Conservation (phyloP, 2,888 invertebrate genomes). For the Cephus pygmeus region DNA sequence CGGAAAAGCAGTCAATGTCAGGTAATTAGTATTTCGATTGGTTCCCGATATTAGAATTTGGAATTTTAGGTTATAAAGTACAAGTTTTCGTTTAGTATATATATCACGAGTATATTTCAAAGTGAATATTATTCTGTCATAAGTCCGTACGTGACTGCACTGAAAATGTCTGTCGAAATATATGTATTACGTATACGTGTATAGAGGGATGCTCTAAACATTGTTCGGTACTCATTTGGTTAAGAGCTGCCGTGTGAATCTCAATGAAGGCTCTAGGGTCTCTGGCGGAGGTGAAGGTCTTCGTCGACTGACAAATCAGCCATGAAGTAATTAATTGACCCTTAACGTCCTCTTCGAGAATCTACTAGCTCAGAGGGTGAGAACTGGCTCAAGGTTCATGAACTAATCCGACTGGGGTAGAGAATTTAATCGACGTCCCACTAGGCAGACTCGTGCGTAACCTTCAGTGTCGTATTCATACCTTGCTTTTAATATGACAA, state of each 20-base stretch:
- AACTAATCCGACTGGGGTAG: background rate
- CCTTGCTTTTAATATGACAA: background rate
- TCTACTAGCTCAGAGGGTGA: background rate
- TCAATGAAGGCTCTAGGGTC: background rate
- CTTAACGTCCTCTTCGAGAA: background rate
- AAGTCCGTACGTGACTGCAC: background rate
- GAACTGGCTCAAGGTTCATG: background rate
- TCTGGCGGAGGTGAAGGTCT: background rate
- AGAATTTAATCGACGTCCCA: background rate
- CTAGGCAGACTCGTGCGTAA: background rate
- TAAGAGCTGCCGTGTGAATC: background rate
- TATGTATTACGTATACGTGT: background rate
- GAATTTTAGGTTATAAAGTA: background rate
- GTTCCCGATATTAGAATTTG: background rate
- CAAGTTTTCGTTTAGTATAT: background rate
- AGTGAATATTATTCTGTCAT: background rate
- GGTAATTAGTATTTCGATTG: constrained; percentile 7
- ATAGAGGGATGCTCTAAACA: background rate
- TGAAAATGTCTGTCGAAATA: background rate
- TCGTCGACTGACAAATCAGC: background rate
- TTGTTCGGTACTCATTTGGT: background rate
- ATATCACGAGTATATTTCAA: background rate
- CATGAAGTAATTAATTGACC: background rate
- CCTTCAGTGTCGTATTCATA: background rate
- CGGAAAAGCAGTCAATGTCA: constrained; percentile 24